These are phyloP conservation scores for Zaprionus vittiger DNA, from an alignment of 1,140 invertebrate species.

Conservation along the genomic window DNA sequence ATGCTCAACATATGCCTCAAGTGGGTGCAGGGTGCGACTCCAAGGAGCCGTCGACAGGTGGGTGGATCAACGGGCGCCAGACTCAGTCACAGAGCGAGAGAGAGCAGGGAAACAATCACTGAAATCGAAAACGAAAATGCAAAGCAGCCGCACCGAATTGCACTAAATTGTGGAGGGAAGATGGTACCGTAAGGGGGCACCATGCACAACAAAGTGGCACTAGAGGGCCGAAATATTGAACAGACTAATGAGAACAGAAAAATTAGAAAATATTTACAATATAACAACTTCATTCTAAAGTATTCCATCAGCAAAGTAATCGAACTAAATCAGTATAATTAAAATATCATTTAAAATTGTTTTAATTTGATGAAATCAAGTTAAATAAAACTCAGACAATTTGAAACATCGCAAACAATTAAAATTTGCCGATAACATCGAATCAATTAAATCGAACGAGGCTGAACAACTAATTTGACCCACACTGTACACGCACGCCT, in stretches of 20 bases:
- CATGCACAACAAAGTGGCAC: conserved; percentile 18
- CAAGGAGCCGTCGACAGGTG: conserved; percentile 42
- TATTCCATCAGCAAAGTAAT: background rate
- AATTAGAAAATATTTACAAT: background rate
- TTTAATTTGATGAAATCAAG: background rate
- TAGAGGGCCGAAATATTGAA: conserved; percentile 13
- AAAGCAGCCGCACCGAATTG: conserved; percentile 34
- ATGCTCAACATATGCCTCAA: conserved; percentile 4
- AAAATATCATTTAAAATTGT: background rate
- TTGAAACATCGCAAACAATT: conserved; percentile 12
- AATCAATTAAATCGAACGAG: conserved; percentile 1
- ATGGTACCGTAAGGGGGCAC: background rate
- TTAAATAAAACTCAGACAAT: conserved; percentile 13
- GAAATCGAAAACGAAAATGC: conserved; percentile 56
- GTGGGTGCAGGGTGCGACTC: conserved; percentile 8
- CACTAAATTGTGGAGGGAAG: conserved; percentile 12
- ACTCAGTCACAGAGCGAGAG: background rate
- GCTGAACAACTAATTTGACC: conserved; percentile 55
- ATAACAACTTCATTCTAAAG: background rate
- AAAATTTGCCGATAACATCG: conserved; percentile 17
- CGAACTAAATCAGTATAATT: background rate
- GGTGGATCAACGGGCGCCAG: conserved; percentile 34
- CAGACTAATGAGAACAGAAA: background rate
- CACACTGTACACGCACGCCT: conserved; percentile 63
- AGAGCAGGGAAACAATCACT: conserved; percentile 35